phyloP scores from a whole-genome alignment of 2,888 invertebrate genomes.

The Phaedon cochleariae region DNA sequence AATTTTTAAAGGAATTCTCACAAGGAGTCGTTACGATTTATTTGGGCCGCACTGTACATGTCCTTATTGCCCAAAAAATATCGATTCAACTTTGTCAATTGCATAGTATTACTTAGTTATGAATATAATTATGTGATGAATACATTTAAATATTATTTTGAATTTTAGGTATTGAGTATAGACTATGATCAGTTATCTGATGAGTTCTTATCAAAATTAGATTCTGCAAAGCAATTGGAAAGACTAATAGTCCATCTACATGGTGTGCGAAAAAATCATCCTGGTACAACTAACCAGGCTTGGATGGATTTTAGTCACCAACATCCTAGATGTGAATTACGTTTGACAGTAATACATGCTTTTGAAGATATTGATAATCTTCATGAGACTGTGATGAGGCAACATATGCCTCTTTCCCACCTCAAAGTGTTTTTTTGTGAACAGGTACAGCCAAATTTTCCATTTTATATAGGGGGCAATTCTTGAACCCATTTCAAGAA shows the following conservation, averaged over 20 bases:
- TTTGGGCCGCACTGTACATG: too few relatives aligned
- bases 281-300: slow-evolving; percentile 69
- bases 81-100: too few relatives aligned
- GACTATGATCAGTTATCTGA: slow-evolving; percentile 68
- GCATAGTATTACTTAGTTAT: too few relatives aligned
- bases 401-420: slow-evolving; percentile 77
- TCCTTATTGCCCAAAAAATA: too few relatives aligned
- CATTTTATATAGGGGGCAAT: too few relatives aligned
- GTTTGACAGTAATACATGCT: slow-evolving; percentile 73
- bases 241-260: slow-evolving; percentile 76
- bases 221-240: slow-evolving; percentile 61
- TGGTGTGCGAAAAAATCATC: slow-evolving; percentile 70
- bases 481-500: too few relatives aligned
- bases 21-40: too few relatives aligned
- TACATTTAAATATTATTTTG: not conserved
- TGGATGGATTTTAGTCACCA: slow-evolving; percentile 69
- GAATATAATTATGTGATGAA: too few relatives aligned
- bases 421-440: slow-evolving; percentile 79
- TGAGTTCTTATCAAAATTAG: slow-evolving; percentile 59
- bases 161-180: slow-evolving; percentile 63
- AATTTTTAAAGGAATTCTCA: too few relatives aligned
- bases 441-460: slow-evolving; percentile 60
- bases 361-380: slow-evolving; percentile 72
- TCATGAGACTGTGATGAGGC: slow-evolving; percentile 70
- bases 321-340: slow-evolving; percentile 68